These are phyloP conservation scores for Rhagophthalmus giganteus DNA, from an alignment of 2,888 invertebrate species.

Conservation along the genomic window DNA sequence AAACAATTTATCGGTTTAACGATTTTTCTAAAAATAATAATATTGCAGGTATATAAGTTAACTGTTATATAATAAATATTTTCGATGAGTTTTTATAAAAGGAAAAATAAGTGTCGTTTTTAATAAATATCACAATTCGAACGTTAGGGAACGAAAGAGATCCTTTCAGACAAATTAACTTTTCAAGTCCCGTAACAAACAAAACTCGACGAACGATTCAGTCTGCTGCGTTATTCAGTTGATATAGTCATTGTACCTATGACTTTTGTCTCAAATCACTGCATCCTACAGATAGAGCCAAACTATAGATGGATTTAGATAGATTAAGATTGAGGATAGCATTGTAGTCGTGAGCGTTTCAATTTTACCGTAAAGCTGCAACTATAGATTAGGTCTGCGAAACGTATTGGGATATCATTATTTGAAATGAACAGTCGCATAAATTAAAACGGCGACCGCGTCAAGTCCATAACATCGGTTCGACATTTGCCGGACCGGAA, in stretches of 20 bases:
- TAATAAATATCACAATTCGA: too few relatives aligned
- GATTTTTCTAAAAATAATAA: too few relatives aligned
- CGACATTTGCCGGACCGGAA: too few relatives aligned
- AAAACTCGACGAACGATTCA: slow-evolving; percentile 6
- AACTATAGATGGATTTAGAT: slow-evolving; percentile 53
- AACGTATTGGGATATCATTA: slow-evolving; percentile 23
- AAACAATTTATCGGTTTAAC: too few relatives aligned
- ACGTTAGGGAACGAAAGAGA: not conserved
- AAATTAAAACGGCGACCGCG: slow-evolving; percentile 13
- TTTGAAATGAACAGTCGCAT: slow-evolving; percentile 16
- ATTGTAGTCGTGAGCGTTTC: slow-evolving; percentile 29
- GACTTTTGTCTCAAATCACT: slow-evolving; percentile 45
- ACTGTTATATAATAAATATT: not conserved
- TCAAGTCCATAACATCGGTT: slow-evolving; percentile 3
- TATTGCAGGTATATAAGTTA: not conserved
- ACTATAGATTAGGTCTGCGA: slow-evolving; percentile 19
- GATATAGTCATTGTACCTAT: slow-evolving; percentile 4
- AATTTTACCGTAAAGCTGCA: slow-evolving; percentile 15
- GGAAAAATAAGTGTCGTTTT: too few relatives aligned
- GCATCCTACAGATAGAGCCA: slow-evolving; percentile 49
- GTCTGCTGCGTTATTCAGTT: not conserved
- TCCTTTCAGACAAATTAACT: not conserved
- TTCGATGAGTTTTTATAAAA: not conserved
- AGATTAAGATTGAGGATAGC: slow-evolving; percentile 49
- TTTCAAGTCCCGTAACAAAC: not conserved